Evolutionary conservation across 2,113 vertebrate genomes (phyloP).

Genomic region (Telmatochromis brachygnathus): DNA sequence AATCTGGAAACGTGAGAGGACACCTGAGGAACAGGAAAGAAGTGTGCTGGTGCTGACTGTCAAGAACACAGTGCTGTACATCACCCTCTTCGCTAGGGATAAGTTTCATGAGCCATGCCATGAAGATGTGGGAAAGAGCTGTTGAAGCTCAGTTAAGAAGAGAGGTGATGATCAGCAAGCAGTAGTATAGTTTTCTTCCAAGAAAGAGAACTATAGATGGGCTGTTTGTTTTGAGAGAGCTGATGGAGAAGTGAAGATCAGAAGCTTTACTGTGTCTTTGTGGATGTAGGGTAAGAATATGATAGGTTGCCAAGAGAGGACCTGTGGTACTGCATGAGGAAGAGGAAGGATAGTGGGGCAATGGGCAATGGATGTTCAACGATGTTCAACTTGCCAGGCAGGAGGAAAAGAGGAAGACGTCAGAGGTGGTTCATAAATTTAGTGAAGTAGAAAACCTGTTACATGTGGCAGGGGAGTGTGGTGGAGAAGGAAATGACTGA

Average conservation of each 20-base stretch:
- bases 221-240: not conserved
- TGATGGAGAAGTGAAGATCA: not conserved
- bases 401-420: not conserved
- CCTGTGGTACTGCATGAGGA: not conserved
- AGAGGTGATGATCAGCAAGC: not conserved
- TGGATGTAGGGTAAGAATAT: accelerated
- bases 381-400: not conserved
- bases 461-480: not conserved
- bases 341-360: accelerated
- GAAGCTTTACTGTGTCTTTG: not conserved
- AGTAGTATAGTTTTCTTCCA: not conserved
- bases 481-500: not conserved
- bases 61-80: not conserved
- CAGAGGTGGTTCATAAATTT: not conserved
- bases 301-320: not conserved
- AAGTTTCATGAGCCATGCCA: not conserved
- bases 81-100: not conserved
- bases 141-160: not conserved
- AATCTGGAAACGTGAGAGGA: not conserved
- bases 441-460: not conserved
- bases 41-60: not conserved
- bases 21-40: not conserved
- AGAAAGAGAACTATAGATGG: not conserved
- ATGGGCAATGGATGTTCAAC: not conserved
- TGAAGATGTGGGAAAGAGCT: not conserved